Percentiles rank a stretch among this genome's conserved stretches.
These are phyloP conservation scores for Pelodytes ibericus DNA, from an alignment of 2,797 vertebrate genomes.

Conservation along the genomic window DNA sequence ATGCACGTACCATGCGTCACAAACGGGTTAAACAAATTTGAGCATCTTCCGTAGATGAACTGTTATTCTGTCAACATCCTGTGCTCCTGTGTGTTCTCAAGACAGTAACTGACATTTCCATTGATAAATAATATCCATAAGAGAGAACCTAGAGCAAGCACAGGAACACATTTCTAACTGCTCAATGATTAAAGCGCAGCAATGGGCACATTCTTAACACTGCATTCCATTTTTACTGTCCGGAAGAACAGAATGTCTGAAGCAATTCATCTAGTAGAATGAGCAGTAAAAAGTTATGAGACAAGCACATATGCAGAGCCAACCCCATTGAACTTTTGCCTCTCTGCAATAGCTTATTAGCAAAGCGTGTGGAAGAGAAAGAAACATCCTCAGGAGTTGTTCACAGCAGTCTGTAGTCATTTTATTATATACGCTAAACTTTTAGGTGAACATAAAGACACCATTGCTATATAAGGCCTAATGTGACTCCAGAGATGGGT, in stretches of 20 bases:
- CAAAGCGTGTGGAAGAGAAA: not conserved
- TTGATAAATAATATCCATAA: conserved; percentile 24
- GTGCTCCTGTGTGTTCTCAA: not conserved
- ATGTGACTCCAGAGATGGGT: too few relatives aligned
- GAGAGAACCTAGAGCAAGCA: conserved; percentile 5
- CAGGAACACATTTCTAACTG: not conserved
- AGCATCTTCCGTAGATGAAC: too few relatives aligned
- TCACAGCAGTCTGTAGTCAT: not conserved
- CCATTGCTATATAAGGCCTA: too few relatives aligned
- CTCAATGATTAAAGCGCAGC: conserved; percentile 31
- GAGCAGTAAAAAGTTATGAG: conserved; percentile 49
- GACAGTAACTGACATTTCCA: conserved; percentile 11
- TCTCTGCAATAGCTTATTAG: conserved; percentile 17
- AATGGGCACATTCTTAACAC: conserved; percentile 41
- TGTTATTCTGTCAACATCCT: too few relatives aligned
- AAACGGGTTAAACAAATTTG: too few relatives aligned
- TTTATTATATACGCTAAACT: conserved; percentile 10
- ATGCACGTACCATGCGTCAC: too few relatives aligned
- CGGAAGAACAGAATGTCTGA: conserved; percentile 46
- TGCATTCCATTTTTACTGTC: conserved; percentile 45
- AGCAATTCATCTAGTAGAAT: conserved; percentile 37
- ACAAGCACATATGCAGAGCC: conserved; percentile 37
- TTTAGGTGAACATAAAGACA: not conserved
- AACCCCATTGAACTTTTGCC: conserved; percentile 44
- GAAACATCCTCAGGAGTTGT: not conserved